Evolutionary conservation across 2,797 vertebrate species (phyloP).

Genomic region (Phrynocephalus forsythii): DNA sequence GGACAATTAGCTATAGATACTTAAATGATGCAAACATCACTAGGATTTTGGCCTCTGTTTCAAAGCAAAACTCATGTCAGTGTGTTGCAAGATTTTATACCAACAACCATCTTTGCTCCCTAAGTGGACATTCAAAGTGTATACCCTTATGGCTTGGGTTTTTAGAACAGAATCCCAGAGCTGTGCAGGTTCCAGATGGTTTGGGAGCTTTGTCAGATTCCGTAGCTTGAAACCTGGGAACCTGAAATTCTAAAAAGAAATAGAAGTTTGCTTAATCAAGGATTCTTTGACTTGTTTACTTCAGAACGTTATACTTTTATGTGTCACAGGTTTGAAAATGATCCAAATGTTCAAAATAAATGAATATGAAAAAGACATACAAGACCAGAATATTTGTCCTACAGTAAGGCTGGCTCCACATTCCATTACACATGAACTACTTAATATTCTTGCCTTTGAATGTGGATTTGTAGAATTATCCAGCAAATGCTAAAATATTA

Average conservation of each 20-base stretch:
- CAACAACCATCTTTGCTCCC: conserved; percentile 18
- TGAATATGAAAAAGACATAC: neutral
- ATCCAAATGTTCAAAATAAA: neutral
- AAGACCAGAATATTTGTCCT: neutral
- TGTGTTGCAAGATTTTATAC: neutral
- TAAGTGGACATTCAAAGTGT: conserved; percentile 47
- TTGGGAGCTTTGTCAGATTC: conserved; percentile 64
- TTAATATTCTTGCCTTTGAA: neutral
- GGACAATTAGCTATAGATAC: neutral
- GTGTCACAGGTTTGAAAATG: neutral
- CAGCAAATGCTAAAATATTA: neutral
- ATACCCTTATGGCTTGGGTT: conserved; percentile 64
- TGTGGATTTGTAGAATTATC: neutral
- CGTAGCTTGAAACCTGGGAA: conserved; percentile 66
- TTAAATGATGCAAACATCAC: neutral
- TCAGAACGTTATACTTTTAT: neutral
- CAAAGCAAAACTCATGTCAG: neutral
- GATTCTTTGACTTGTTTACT: conserved; percentile 10
- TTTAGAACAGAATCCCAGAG: conserved; percentile 70
- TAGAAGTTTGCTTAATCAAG: conserved; percentile 14
- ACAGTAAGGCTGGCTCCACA: neutral
- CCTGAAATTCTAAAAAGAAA: conserved; percentile 63
- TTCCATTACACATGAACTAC: neutral
- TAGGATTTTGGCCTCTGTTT: neutral
- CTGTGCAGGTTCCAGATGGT: conserved; percentile 67